Evolutionary conservation across 2,113 vertebrate genomes (phyloP).

Genomic region (Seriola quinqueradiata): DNA sequence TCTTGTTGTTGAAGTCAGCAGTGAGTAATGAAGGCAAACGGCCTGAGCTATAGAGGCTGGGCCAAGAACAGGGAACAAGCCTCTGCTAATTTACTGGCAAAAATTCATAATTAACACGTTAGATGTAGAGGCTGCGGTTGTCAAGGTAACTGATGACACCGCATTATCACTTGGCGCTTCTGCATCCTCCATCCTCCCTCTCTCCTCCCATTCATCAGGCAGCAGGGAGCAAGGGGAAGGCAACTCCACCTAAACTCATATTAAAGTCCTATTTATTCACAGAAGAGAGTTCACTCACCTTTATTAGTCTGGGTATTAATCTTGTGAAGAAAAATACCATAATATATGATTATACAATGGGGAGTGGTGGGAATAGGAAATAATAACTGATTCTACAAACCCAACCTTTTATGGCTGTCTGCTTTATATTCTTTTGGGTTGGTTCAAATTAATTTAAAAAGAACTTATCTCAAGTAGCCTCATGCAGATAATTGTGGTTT

Average conservation of each 20-base stretch:
- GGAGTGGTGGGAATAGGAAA: conserved; percentile 5
- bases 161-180: conserved; percentile 69
- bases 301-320: conserved; percentile 46
- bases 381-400: background rate
- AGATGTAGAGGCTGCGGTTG: conserved; percentile 68
- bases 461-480: too few relatives aligned
- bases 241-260: conserved; percentile 47
- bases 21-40: conserved; percentile 45
- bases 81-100: conserved; percentile 68
- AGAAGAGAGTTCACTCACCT: conserved; percentile 29
- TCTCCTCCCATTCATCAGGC: conserved; percentile 68
- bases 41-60: conserved; percentile 30
- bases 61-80: conserved; percentile 61
- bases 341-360: conserved; percentile 37
- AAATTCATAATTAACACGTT: conserved; percentile 74
- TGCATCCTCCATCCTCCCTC: conserved; percentile 56
- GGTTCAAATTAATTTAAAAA: background rate
- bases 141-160: conserved; percentile 81
- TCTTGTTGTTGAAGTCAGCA: conserved; percentile 56
- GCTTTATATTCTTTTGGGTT: background rate
- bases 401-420: background rate
- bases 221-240: conserved; percentile 36
- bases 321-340: conserved; percentile 32
- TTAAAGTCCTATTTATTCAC: conserved; percentile 60
- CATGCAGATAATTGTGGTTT: too few relatives aligned